Evolutionary conservation across 2,888 invertebrate species (phyloP), one percentile per base, ranked within the genome.

Genomic region (Rotaria magnacalcarata): DNA sequence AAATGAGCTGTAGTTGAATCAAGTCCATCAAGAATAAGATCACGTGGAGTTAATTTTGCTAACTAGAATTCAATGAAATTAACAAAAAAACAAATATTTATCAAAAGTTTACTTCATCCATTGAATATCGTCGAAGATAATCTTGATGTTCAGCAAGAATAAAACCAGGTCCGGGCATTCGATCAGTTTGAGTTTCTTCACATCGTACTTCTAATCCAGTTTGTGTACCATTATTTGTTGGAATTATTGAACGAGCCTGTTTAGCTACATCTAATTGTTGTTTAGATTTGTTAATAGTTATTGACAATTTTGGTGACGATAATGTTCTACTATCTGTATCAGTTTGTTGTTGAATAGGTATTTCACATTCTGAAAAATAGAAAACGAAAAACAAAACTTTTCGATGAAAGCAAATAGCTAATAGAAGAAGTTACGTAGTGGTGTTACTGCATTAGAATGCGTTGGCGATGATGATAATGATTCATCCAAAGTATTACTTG

Each of bases 121-220:
- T 43, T 10, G 43, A 47, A 80, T 47, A 80, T 80, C 80, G 21
- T 80, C 80, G 43, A n/a, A 80, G n/a, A 47, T 47, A 80, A 80
- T 80, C 80, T 47, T 80, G 80, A 80, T 80, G 43, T 47, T 80
- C 80, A 47, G 47, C 47, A 47, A 80, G 43, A 47, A 80, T 47
- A 47, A 47, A 47, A n/a, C 47, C 47, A 0, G 43, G 80, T 80
- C 47, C 80, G 47, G 47, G 47, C 43, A 80, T 80, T 47, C 67
- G 67, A 67, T 80, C 80, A 24, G 80, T 80, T 47, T 80, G 80
- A n/a, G 80, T 80, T 80, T 80, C 80, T 47, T 47, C 80, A 47
- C 47, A 80, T 47, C 47, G 43, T 43, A 47, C 43, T 80, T 80
- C 80, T 67, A 67, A 41, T 67, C 67, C 41, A 34, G 34, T 67